phyloP scores from a whole-genome alignment of 2,797 vertebrate species.

The Atherinosoma microstoma region DNA sequence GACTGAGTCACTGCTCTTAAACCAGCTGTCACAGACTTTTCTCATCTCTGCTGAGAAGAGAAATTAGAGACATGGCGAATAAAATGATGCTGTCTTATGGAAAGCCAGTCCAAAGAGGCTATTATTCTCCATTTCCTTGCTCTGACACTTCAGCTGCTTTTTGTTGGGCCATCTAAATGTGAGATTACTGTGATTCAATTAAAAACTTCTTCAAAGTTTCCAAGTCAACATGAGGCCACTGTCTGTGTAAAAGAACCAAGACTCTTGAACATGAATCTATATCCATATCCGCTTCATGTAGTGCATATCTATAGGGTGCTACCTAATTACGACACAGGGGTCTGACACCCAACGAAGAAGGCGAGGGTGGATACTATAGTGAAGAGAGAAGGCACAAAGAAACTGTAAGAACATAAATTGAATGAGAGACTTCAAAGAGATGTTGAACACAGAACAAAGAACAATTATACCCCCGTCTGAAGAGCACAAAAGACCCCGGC shows the following conservation, averaged over 20 bases:
- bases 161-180: slow-evolving; percentile 14
- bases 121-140: slow-evolving; percentile 15
- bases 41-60: slow-evolving; percentile 14
- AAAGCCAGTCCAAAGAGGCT: slow-evolving; percentile 3
- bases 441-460: slow-evolving; percentile 75
- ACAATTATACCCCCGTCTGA: slow-evolving; percentile 79
- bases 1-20: slow-evolving; percentile 24
- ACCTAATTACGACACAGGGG: slow-evolving; percentile 64
- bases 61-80: slow-evolving; percentile 20
- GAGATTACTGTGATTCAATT: slow-evolving; percentile 36
- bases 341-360: slow-evolving; percentile 40
- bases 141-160: slow-evolving; percentile 13
- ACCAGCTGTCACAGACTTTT: slow-evolving; percentile 35
- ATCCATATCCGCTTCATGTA: slow-evolving; percentile 20
- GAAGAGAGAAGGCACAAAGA: slow-evolving; percentile 44
- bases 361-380: slow-evolving; percentile 42
- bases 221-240: slow-evolving; percentile 3
- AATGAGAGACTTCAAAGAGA: slow-evolving; percentile 84
- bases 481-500: slow-evolving; percentile 76
- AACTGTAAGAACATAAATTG: slow-evolving; percentile 70
- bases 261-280: neutral
- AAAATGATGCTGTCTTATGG: slow-evolving; percentile 23
- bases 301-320: slow-evolving; percentile 43
- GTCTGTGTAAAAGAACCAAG: slow-evolving; percentile 7
- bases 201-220: slow-evolving; percentile 27